phyloP scores from a whole-genome alignment of 2,888 invertebrate species.

The Thecocarcelia acutangulata region DNA sequence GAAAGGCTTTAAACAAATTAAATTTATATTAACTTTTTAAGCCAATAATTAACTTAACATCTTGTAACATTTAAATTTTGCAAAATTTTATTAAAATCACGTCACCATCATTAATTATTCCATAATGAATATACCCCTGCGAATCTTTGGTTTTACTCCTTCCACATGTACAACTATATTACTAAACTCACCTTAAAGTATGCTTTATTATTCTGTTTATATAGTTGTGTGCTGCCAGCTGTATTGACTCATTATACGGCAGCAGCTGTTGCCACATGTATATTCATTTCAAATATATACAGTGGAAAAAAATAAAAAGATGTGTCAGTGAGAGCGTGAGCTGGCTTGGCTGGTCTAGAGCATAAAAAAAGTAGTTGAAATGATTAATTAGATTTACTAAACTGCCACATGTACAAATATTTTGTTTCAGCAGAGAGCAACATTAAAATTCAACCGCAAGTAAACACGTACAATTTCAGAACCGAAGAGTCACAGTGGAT shows the following conservation, averaged over 20 bases:
- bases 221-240: constrained; percentile 38
- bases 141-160: background rate
- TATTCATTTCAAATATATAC: background rate
- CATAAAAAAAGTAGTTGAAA: constrained; percentile 18
- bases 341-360: background rate
- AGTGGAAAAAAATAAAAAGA: background rate
- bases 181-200: constrained; percentile 18
- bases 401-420: constrained; percentile 59
- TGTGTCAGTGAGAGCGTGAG: background rate
- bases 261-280: constrained; percentile 44
- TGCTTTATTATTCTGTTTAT: constrained; percentile 38
- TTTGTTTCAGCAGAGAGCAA: constrained; percentile 8
- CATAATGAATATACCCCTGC: constrained; percentile 17
- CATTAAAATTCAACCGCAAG: constrained; percentile 1
- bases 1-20: background rate
- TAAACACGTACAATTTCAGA: constrained; percentile 9
- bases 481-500: constrained; percentile 7
- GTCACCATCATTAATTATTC: constrained; percentile 60
- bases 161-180: background rate
- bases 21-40: background rate
- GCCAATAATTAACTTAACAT: constrained; percentile 14
- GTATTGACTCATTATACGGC: constrained; percentile 54
- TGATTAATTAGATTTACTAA: constrained; percentile 67
- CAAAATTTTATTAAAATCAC: constrained; percentile 56
- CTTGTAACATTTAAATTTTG: constrained; percentile 18